Base-by-base conservation (phyloP, 2,797 vertebrate species). In the Erethizon dorsatum region DNA sequence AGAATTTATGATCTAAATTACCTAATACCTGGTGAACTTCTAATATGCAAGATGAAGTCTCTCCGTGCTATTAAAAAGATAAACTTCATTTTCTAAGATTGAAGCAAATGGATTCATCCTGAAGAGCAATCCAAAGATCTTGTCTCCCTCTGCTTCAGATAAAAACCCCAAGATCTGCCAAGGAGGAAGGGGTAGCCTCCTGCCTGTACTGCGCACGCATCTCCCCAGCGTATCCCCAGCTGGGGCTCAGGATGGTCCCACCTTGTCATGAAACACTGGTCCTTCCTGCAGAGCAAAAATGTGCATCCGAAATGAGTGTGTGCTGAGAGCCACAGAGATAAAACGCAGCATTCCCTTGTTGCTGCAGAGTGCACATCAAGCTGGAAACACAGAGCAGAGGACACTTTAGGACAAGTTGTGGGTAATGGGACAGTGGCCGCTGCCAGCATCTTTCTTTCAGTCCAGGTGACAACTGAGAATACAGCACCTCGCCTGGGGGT, bases 1-100 rank as follows among this genome's bases (percentile, higher is more conserved):
- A 98, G 82, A 98, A 98, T 98, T 98, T 98, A 99, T 97, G 98
- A 96, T 95, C 96, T 94, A 98, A 98, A 99, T 98, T 98, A 98
- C 98, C 97, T 98, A 98, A 98, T 99, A 98, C 98, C 98, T 98
- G 98, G 97, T 97, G 95, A 98, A 98, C 95, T 97, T 98, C 88
- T 98, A 98, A 98, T 98, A 98, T 96, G 98, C 96, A 97, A 96
- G 97, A 98, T 96, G 98, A 98, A 97, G 97, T 98, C 97, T 98
- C 97, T 97, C 97, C 93, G 77, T 73, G 95, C 97, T 96, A 97
- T 98, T 98, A 98, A 98, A 98, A 97, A 96, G 47, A 96, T 95
- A 96, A 98, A 98, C 98, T 98, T 98, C 97, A 97, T 98, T 98
- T 98, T 87, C 95, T 91, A 95, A 45, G 77, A 95, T 90, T 96